These are phyloP conservation scores for Idaea biselata DNA, from an alignment of 2,888 invertebrate genomes.

Conservation along the genomic window DNA sequence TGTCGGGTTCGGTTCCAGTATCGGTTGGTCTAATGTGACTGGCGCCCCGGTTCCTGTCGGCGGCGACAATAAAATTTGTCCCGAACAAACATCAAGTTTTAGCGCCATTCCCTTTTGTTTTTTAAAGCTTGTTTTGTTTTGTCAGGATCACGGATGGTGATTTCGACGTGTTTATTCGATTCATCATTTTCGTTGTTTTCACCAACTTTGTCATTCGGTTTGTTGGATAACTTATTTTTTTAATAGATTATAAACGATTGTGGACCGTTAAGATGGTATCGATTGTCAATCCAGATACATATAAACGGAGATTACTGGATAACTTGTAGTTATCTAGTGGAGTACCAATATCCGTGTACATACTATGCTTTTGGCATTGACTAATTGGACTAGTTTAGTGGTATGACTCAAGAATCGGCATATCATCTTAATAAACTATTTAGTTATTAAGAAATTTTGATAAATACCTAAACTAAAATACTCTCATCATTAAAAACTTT, in stretches of 20 bases:
- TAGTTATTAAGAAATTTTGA: too few species aligned
- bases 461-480: too few species aligned
- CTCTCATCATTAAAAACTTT: too few species aligned
- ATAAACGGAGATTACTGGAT: too few species aligned
- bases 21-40: constrained; percentile 71
- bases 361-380: too few species aligned
- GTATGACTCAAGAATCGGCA: too few species aligned
- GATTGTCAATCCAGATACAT: too few species aligned
- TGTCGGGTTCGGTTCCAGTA: constrained; percentile 66
- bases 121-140: constrained; percentile 68
- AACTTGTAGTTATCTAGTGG: too few species aligned
- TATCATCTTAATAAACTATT: too few species aligned
- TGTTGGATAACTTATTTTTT: constrained; percentile 22
- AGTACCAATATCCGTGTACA: too few species aligned
- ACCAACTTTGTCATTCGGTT: constrained; percentile 22
- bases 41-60: constrained; percentile 69
- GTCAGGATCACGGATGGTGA: constrained; percentile 57
- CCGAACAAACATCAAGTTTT: constrained; percentile 71
- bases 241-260: constrained; percentile 9
- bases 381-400: too few species aligned
- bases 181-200: constrained; percentile 24
- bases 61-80: constrained; percentile 68
- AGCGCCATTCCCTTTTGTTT: constrained; percentile 65
- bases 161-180: constrained; percentile 59
- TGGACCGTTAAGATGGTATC: too few species aligned